These are phyloP conservation scores for Caretta caretta DNA, from an alignment of 2,113 vertebrate species.

Conservation along the genomic window DNA sequence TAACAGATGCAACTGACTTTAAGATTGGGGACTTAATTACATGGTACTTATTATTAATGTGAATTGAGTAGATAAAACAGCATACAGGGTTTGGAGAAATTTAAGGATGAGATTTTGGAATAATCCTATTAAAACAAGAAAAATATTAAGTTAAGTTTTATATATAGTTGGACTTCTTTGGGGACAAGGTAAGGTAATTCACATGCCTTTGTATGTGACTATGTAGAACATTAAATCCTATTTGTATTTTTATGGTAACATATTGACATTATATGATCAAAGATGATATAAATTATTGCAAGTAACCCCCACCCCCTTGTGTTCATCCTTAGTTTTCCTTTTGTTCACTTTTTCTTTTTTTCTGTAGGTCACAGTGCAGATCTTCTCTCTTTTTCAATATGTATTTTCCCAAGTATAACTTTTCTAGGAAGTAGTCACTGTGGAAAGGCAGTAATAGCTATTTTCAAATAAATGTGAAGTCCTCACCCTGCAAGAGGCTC, in stretches of 20 bases:
- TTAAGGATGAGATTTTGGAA: not conserved
- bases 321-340: not conserved
- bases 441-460: not conserved
- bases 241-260: not conserved
- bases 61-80: not conserved
- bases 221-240: not conserved
- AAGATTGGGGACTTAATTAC: not conserved
- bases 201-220: not conserved
- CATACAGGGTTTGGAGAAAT: not conserved
- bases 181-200: not conserved
- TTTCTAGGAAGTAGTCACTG: not conserved
- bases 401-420: not conserved
- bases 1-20: not conserved
- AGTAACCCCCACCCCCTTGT: not conserved
- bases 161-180: not conserved
- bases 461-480: not conserved
- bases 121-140: not conserved
- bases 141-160: not conserved
- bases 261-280: not conserved
- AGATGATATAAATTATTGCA: not conserved
- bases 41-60: not conserved
- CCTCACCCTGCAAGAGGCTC: not conserved
- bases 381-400: not conserved
- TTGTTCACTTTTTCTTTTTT: not conserved
- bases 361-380: not conserved